Evolutionary conservation across 2,888 invertebrate species (phyloP).

Genomic region (Morinoia aosen): DNA sequence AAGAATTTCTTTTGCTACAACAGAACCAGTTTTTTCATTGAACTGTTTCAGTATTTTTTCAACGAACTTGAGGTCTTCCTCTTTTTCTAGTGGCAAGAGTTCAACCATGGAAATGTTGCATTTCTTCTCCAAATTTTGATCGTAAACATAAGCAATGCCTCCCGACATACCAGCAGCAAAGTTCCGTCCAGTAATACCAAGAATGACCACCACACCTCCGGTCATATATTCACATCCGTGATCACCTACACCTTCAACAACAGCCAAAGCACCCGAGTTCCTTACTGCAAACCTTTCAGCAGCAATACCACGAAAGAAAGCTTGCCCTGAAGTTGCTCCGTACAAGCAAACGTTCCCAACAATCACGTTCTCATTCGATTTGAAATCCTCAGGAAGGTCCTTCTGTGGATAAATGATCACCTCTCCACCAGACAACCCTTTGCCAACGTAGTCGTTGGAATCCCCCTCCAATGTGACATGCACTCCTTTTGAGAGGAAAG

Average conservation of each 20-base stretch:
- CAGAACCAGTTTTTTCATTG: conserved; percentile 87
- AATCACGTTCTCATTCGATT: conserved; percentile 94
- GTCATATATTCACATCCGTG: conserved; percentile 99
- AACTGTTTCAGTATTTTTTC: conserved; percentile 87
- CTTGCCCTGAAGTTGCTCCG: conserved; percentile 94
- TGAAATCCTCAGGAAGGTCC: conserved; percentile 80
- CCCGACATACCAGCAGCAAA: conserved; percentile 99
- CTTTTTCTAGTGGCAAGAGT: conserved; percentile 82
- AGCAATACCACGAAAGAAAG: conserved; percentile 95
- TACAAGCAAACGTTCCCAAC: conserved; percentile 98
- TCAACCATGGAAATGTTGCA: conserved; percentile 98
- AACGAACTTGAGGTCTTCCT: conserved; percentile 84
- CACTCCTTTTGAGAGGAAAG: conserved; percentile 92
- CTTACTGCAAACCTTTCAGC: conserved; percentile 98
- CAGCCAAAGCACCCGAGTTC: conserved; percentile 95
- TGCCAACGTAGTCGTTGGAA: conserved; percentile 98
- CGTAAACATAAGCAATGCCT: conserved; percentile 95
- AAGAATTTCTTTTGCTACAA: conserved; percentile 85
- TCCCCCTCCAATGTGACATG: conserved; percentile 94
- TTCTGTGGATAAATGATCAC: conserved; percentile 94
- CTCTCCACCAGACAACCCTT: conserved; percentile 94
- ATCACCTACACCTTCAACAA: conserved; percentile 98
- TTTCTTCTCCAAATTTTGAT: conserved; percentile 85
- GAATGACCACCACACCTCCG: conserved; percentile 89
- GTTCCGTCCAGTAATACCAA: conserved; percentile 96